A percentile compares a stretch with the other conserved stretches of the same genome.
These are phyloP conservation scores for Apodemus agrarius DNA, from an alignment of 2,797 vertebrate genomes.

Conservation along the genomic window DNA sequence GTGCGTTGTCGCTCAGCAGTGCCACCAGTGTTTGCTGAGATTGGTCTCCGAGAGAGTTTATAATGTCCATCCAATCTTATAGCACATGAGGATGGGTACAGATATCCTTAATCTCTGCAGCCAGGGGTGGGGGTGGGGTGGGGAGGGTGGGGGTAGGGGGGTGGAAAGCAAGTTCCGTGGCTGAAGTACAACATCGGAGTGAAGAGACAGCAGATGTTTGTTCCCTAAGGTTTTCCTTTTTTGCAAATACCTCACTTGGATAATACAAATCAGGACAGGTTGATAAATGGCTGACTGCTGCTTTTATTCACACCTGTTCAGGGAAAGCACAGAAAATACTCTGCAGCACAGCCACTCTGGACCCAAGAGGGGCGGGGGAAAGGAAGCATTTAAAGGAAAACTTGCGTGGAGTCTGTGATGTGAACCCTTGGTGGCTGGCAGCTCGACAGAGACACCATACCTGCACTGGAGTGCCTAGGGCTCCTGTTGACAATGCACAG, in stretches of 20 bases:
- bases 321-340: conserved; percentile 86
- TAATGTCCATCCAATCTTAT: conserved; percentile 70
- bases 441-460: conserved; percentile 61
- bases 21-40: conserved; percentile 82
- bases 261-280: conserved; percentile 88
- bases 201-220: conserved; percentile 71
- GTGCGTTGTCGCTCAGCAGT: conserved; percentile 79
- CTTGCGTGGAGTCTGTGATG: conserved; percentile 77
- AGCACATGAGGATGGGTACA: conserved; percentile 70
- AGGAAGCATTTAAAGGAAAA: conserved; percentile 83
- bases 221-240: conserved; percentile 77
- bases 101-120: conserved; percentile 69
- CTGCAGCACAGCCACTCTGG: conserved; percentile 81
- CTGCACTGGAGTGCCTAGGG: conserved; percentile 70
- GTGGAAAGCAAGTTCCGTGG: conserved; percentile 78
- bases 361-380: conserved; percentile 80
- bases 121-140: no score
- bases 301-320: conserved; percentile 88
- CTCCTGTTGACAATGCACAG: conserved; percentile 72
- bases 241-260: conserved; percentile 90
- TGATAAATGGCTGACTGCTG: conserved; percentile 86
- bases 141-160: no score
- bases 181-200: conserved; percentile 65
- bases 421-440: conserved; percentile 69
- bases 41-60: conserved; percentile 79